A percentile compares a stretch with the other conserved stretches of the same genome.
Evolutionary conservation across 37 sponge, comb jelly and placozoan species (phyloP).

Genomic region (Ephydatia muelleri): DNA sequence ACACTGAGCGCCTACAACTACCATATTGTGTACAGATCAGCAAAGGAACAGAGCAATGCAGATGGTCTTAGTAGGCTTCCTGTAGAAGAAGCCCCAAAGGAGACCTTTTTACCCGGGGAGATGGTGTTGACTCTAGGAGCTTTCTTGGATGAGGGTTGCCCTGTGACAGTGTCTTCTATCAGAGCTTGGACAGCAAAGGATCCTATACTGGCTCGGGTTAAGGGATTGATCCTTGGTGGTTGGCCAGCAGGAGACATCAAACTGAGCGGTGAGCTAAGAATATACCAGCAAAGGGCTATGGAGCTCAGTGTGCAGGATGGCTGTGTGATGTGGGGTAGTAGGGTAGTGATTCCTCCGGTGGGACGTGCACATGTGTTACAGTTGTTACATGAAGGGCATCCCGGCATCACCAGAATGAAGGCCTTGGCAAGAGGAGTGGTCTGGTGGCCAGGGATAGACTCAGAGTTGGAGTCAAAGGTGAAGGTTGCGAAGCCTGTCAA

Average conservation of each 20-base stretch:
- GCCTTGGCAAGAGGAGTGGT: slow-evolving; percentile 21
- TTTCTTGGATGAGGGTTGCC: not conserved
- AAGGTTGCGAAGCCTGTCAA: slow-evolving; percentile 21
- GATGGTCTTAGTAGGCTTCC: slow-evolving; percentile 35
- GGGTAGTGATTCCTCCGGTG: slow-evolving; percentile 9
- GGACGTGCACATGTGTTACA: not conserved
- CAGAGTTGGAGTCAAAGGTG: slow-evolving; percentile 4
- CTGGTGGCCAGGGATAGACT: slow-evolving; percentile 54
- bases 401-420: slow-evolving; percentile 32
- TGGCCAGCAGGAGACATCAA: not conserved
- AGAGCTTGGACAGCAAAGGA: slow-evolving; percentile 22
- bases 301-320: slow-evolving; percentile 20
- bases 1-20: slow-evolving; percentile 31
- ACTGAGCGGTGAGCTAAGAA: not conserved
- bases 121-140: not conserved
- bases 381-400: slow-evolving; percentile 31
- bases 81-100: not conserved
- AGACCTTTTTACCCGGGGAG: slow-evolving; percentile 13
- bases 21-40: slow-evolving; percentile 19
- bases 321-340: slow-evolving; percentile 29
- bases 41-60: slow-evolving; percentile 13
- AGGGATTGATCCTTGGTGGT: not conserved
- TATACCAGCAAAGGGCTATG: not conserved
- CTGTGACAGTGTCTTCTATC: slow-evolving; percentile 6
- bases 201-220: slow-evolving; percentile 11